phyloP scores from a whole-genome alignment of 2,113 vertebrate species.

The Phylloscopus trochiloides region DNA sequence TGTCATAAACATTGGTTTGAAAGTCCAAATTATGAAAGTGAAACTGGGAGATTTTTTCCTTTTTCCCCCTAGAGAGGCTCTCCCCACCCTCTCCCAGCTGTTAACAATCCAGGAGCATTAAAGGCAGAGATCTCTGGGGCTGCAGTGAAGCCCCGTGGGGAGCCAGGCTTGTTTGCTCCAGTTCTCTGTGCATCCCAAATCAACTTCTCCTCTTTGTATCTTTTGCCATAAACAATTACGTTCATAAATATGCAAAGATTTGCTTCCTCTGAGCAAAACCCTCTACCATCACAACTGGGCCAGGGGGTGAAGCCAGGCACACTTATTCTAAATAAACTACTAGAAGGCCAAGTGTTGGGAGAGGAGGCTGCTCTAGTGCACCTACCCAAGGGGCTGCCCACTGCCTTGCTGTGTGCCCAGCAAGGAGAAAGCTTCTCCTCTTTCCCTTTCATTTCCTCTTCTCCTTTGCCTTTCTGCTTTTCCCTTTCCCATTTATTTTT shows the following conservation, averaged over 20 bases:
- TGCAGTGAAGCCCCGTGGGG: neutral
- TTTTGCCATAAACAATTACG: neutral
- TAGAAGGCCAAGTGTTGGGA: neutral
- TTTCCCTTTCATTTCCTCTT: neutral
- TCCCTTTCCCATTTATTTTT: neutral
- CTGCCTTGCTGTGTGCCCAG: neutral
- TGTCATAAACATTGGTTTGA: constrained; percentile 2
- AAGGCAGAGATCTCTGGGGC: neutral
- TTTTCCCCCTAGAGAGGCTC: neutral
- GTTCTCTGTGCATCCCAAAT: neutral
- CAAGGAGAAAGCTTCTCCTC: accelerated
- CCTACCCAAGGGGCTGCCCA: neutral
- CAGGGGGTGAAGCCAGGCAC: neutral
- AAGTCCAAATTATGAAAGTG: neutral
- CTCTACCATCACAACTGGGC: neutral
- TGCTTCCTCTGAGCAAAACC: neutral
- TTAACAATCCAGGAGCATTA: constrained; percentile 13
- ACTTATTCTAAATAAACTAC: neutral
- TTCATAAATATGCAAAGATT: constrained; percentile 12
- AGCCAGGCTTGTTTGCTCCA: constrained; percentile 18
- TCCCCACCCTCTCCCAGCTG: neutral
- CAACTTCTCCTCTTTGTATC: neutral
- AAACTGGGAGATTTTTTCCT: neutral
- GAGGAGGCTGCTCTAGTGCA: neutral
- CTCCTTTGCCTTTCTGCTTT: neutral